Conservation (phyloP, 2,888 invertebrate genomes). For the Polyommatus icarus region DNA sequence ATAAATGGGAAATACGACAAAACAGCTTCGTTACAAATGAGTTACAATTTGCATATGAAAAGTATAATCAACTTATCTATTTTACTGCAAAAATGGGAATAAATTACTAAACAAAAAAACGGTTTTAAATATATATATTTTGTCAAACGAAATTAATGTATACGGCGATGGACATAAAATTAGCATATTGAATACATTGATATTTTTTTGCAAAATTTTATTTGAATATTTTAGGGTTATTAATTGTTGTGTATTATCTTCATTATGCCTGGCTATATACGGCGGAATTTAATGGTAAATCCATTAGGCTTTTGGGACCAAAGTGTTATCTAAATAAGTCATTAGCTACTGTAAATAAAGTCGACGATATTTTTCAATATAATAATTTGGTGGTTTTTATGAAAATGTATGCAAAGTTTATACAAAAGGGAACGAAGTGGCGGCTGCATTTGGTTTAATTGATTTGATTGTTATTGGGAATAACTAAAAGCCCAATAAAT, state of each 20-base stretch:
- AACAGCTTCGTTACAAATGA: neutral
- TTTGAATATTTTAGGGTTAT: constrained; percentile 11
- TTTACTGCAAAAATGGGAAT: neutral
- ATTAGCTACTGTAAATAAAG: constrained; percentile 22
- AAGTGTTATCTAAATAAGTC: constrained; percentile 14
- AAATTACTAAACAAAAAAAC: neutral
- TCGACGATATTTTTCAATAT: neutral
- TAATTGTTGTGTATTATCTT: constrained; percentile 23
- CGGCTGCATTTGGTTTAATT: constrained; percentile 5
- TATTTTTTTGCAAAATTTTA: constrained; percentile 35
- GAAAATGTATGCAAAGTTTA: constrained; percentile 13
- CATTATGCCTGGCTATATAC: neutral
- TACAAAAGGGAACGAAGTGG: neutral
- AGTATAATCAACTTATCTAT: neutral
- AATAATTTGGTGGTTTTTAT: neutral
- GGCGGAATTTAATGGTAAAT: neutral
- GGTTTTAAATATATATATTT: neutral
- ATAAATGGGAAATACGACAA: neutral
- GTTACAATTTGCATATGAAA: constrained; percentile 17
- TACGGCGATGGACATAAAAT: constrained; percentile 11
- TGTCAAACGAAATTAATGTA: neutral
- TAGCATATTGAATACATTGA: constrained; percentile 16
- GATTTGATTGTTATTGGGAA: neutral
- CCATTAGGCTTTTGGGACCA: neutral
- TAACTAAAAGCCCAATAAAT: neutral